Evolutionary conservation across 2,888 invertebrate species (phyloP), one percentile per base, ranked within the genome.

Genomic region (Aphodius sticticus): DNA sequence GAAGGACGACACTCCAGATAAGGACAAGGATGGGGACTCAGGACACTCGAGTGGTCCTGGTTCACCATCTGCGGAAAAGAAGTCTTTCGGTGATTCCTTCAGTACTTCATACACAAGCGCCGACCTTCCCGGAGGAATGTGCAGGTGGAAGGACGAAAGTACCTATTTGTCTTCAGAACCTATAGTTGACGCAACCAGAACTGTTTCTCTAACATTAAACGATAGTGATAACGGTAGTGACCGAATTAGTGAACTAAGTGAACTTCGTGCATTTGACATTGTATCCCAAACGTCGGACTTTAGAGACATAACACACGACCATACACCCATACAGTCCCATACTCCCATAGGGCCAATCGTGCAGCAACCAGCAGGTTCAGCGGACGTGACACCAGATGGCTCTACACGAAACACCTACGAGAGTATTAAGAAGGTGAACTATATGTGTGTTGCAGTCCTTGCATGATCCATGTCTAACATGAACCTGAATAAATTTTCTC

Each of bases 131-230:
- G 95, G 95, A 81, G 95, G 95, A 78, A 92, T 96, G 84, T 95
- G 95, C 88, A 94, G 94, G 87, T 96, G 95, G 95, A 93, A 93
- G 87, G 96, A 95, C 87, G 92, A 95, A 87, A 95, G 95, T 87
- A 95, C 96, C 76, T 95, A 95, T 86, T 90, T 96, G 85, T 91
- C 93, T 85, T 87, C 91, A 86, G 93, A 94, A 88, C 90, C 91
- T 80, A 88, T 90, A 69, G 84, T 84, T 26, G 87, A 88, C 83
- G 87, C 87, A 75, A 16, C 15, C 9, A 72, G 6, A n/a, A 36
- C 69, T 69, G 80, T 70, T 38, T 6, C 69, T 70, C 6, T 69
- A 70, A 77, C 75, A 14, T 36, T 76, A 38, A 53, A 75, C 37
- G 36, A 74, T 78, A 74, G n/a, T 37, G 16, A 35, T 72, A 69